Evolutionary conservation across 2,113 vertebrate genomes (phyloP).

Genomic region (Puma concolor): DNA sequence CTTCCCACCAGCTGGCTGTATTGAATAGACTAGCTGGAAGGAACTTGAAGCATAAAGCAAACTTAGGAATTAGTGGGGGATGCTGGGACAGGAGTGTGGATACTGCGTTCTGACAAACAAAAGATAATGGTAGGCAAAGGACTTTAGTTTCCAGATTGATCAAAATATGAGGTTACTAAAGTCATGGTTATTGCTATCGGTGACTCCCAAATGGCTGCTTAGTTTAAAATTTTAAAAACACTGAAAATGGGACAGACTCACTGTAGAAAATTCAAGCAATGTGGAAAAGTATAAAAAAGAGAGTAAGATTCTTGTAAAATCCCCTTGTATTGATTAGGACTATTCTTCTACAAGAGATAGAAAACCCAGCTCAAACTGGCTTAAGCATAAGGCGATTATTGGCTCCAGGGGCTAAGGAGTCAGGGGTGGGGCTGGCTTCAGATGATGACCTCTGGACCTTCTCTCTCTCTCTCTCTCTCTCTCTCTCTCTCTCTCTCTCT

Average conservation of each 20-base stretch:
- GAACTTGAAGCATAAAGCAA: neutral
- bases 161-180: neutral
- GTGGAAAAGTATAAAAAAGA: neutral
- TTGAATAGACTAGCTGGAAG: neutral
- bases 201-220: neutral
- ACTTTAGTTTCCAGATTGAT: neutral
- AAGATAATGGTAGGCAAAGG: neutral
- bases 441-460: neutral
- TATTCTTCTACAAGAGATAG: constrained; percentile 1
- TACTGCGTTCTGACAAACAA: neutral
- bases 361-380: neutral
- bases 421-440: neutral
- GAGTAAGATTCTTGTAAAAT: constrained; percentile 47
- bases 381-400: neutral
- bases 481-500: neutral
- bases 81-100: neutral
- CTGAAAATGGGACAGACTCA: neutral
- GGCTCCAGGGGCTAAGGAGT: neutral
- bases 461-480: neutral
- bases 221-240: neutral
- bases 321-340: constrained; percentile 30
- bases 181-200: neutral
- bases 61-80: neutral
- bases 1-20: neutral
- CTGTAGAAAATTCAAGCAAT: neutral